Conservation (phyloP, 2,888 invertebrate genomes). For the Brachynemurus nebulosus region DNA sequence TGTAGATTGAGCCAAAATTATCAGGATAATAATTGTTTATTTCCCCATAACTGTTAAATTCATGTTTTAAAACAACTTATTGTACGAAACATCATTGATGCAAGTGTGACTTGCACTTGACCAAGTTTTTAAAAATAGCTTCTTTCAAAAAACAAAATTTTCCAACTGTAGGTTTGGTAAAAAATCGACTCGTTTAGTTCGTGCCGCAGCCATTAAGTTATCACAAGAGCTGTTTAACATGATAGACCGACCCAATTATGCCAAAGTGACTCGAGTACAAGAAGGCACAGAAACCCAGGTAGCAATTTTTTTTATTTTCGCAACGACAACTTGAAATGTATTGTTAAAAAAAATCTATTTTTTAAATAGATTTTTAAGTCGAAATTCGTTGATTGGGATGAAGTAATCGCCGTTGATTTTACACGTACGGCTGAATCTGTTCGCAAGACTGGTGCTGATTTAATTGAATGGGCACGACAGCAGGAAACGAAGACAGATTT, state of each 20-base stretch:
- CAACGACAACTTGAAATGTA: constrained; percentile 7
- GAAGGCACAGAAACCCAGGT: constrained; percentile 85
- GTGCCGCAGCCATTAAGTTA: constrained; percentile 93
- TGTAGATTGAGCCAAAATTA: too few relatives aligned
- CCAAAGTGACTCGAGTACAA: constrained; percentile 76
- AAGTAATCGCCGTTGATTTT: constrained; percentile 97
- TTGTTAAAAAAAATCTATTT: background rate
- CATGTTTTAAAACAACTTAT: too few relatives aligned
- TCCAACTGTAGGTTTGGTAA: constrained; percentile 98
- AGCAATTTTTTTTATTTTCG: constrained; percentile 12
- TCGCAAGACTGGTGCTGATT: constrained; percentile 87
- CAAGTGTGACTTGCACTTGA: too few relatives aligned
- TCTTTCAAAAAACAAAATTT: too few relatives aligned
- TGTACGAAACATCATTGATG: too few relatives aligned
- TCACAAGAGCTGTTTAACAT: constrained; percentile 92
- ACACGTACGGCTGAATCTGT: constrained; percentile 97
- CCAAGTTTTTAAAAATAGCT: too few relatives aligned
- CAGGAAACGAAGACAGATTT: constrained; percentile 90
- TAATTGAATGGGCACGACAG: constrained; percentile 79
- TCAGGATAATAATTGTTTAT: too few relatives aligned
- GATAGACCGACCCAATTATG: constrained; percentile 79
- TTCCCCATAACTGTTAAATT: too few relatives aligned
- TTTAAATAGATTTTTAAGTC: constrained; percentile 75
- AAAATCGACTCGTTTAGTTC: constrained; percentile 87
- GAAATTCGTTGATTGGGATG: constrained; percentile 96